A percentile compares a stretch with the other conserved stretches of the same genome.
Conservation (phyloP, 2,888 invertebrate genomes). For the Acleris sparsana region DNA sequence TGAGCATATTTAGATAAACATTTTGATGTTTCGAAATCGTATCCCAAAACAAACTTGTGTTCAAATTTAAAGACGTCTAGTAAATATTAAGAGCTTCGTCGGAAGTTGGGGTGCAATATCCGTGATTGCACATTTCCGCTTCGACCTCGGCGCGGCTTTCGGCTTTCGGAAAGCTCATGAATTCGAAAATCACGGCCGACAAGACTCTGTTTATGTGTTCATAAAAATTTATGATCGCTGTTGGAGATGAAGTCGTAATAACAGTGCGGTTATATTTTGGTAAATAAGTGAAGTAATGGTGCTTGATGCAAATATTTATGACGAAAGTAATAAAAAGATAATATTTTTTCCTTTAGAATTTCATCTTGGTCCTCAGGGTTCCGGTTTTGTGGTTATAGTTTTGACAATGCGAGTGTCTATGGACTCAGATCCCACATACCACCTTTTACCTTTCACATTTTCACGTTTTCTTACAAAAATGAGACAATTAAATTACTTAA, state of each 20-base stretch:
- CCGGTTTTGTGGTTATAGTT: too few relatives aligned
- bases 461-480: too few relatives aligned
- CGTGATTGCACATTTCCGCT: slow-evolving; percentile 37
- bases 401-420: too few relatives aligned
- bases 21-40: slow-evolving; percentile 30
- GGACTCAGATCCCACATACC: too few relatives aligned
- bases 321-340: background rate
- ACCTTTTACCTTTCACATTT: too few relatives aligned
- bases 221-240: slow-evolving; percentile 32
- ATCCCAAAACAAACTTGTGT: slow-evolving; percentile 33
- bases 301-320: slow-evolving; percentile 9
- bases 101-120: slow-evolving; percentile 38
- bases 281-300: slow-evolving; percentile 28
- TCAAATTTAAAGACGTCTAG: slow-evolving; percentile 33
- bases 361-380: too few relatives aligned
- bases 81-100: slow-evolving; percentile 33
- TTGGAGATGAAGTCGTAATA: slow-evolving; percentile 32
- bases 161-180: slow-evolving; percentile 36
- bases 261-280: slow-evolving; percentile 21
- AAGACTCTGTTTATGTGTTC: slow-evolving; percentile 36
- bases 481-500: too few relatives aligned
- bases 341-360: background rate
- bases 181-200: slow-evolving; percentile 27
- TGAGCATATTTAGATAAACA: slow-evolving; percentile 17
- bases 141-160: slow-evolving; percentile 20